Base-by-base conservation (phyloP, 1,140 invertebrate genomes). In the Drosophila asahinai region DNA sequence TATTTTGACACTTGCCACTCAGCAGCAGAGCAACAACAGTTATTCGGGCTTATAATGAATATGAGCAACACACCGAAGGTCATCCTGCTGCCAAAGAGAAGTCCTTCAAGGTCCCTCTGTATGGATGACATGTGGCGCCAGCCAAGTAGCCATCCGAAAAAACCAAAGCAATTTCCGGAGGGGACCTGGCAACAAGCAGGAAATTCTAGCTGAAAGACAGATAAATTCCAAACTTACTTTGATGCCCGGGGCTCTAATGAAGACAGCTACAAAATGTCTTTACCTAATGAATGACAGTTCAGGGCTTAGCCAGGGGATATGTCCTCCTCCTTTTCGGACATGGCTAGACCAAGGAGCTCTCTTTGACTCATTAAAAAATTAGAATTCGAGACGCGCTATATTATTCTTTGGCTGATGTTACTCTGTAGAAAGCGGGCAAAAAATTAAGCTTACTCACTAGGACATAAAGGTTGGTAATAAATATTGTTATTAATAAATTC, bases 31-130 rank as follows among this genome's bases (percentile, higher is more conserved):
- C 51, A 91, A 91, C 80, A 91, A 91, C 90, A 91, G 90, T 91
- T 91, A 90, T 86, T 91, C 80, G 64, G 86, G 79, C 86, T 82
- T 86, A 82, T 91, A 90, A 90, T 90, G 82, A 91, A 91, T 91
- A 91, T 91, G 89, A 91, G 89, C 86, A 91, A 84, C 79, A 62
- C 70, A 73, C 60, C 73, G 89, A 91, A 91, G 89, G 89, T 91
- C 89, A 87, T 27, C 43, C 38, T 19, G 38, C 36, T 43, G 61
- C 36, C 38, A 75, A 71, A 33, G 45, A 58, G 71, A 79, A 86
- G 80, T 87, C 80, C 80, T 73, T 82, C 76, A 86, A 87, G 83
- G 70, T 77, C 42, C 49, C 38, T 11, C 2, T 15, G 30, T 64
- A 59, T 64, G 45, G 64, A 33, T 59, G 77, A 89, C 84, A 81